phyloP scores from a whole-genome alignment of 2,888 invertebrate species.

The Pristionchus maxplancki region DNA sequence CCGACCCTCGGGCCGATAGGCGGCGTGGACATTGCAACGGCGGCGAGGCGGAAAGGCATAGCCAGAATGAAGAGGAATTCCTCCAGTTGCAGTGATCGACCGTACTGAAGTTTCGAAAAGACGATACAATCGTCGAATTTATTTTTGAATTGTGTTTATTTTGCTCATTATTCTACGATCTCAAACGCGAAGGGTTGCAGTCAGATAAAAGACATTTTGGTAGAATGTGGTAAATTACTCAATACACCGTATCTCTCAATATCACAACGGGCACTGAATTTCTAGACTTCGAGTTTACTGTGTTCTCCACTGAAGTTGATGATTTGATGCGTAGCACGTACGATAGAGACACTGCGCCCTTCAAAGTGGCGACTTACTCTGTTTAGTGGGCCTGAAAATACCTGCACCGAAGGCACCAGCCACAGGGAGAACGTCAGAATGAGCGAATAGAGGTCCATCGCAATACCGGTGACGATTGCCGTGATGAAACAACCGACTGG shows the following conservation, averaged over 20 bases:
- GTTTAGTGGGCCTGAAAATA: not conserved
- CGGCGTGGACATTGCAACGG: conserved; percentile 2
- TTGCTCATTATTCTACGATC: too few relatives aligned
- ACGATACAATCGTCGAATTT: too few relatives aligned
- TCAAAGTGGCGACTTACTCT: not conserved
- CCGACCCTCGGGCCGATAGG: conserved; percentile 44
- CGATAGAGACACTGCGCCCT: not conserved
- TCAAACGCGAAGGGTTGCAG: not conserved
- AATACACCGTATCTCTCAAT: not conserved
- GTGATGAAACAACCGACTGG: not conserved
- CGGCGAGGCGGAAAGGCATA: not conserved
- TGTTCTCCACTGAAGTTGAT: not conserved
- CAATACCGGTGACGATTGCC: not conserved
- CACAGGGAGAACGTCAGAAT: not conserved
- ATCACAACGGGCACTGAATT: not conserved
- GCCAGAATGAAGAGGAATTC: not conserved
- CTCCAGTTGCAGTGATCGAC: not conserved
- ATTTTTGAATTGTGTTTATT: too few relatives aligned
- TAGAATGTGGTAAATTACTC: not conserved
- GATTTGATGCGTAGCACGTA: not conserved
- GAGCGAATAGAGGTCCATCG: not conserved
- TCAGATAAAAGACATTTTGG: too few relatives aligned
- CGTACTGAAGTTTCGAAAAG: not conserved
- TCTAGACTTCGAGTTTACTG: not conserved
- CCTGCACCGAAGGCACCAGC: not conserved